Evolutionary conservation across 2,113 vertebrate species (phyloP).

Genomic region (Oryzias celebensis): DNA sequence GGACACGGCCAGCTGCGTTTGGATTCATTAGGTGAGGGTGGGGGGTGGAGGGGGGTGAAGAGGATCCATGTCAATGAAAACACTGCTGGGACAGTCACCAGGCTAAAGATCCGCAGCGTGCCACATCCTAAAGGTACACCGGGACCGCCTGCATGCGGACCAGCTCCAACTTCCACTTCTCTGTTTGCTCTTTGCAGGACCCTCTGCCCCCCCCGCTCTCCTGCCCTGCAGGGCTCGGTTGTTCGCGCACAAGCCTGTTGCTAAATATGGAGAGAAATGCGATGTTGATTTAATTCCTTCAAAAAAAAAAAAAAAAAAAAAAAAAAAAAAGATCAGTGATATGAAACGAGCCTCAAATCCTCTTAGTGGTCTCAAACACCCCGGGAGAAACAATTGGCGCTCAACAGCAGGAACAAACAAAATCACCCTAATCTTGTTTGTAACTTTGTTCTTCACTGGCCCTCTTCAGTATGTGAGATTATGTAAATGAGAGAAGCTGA

Average conservation of each 20-base stretch:
- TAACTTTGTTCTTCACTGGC: conserved; percentile 83
- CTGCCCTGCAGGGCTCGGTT: conserved; percentile 47
- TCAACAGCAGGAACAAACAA: conserved; percentile 81
- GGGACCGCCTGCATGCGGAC: conserved; percentile 65
- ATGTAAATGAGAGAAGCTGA: conserved; percentile 69
- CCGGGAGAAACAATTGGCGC: conserved; percentile 81
- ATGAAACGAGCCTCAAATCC: conserved; percentile 82
- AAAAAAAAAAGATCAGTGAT: conserved; percentile 62
- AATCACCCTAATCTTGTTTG: conserved; percentile 84
- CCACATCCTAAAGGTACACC: conserved; percentile 87
- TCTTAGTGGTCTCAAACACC: conserved; percentile 83
- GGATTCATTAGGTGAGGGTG: conserved; percentile 88
- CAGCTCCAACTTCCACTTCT: conserved; percentile 59
- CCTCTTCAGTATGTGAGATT: conserved; percentile 73
- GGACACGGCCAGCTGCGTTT: conserved; percentile 97
- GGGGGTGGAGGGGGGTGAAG: conserved; percentile 79
- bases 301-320: conserved; percentile 18
- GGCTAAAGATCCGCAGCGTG: conserved; percentile 86
- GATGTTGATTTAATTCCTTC: conserved; percentile 73
- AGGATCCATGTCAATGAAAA: conserved; percentile 97
- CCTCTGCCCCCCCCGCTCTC: conserved; percentile 3
- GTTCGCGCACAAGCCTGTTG: conserved; percentile 53
- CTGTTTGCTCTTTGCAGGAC: conserved; percentile 55
- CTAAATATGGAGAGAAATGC: conserved; percentile 68
- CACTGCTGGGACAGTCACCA: conserved; percentile 91